Base-by-base conservation (phyloP, 2,113 vertebrate genomes). In the Sphaerodactylus townsendi region DNA sequence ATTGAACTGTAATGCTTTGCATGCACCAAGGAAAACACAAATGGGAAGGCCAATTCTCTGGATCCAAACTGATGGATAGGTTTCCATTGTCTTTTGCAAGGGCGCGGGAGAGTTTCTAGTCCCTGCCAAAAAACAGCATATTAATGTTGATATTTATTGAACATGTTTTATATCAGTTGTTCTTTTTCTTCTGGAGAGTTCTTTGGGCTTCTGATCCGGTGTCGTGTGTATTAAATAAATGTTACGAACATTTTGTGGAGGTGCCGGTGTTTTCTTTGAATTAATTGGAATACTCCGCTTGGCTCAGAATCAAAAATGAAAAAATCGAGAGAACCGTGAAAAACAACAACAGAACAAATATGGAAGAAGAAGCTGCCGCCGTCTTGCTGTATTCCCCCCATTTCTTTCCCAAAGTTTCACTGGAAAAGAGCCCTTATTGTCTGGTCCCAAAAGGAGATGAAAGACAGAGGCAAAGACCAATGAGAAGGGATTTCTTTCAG, bases 201-300 rank as follows among this genome's bases (percentile, higher is more conserved):
- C 65, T 80, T 90, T 64, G 25, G 83, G 85, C 90, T 93, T 93
- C 88, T 92, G 85, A 92, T 93, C 89, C 90, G 70, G 86, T 93
- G 86, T 89, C 77, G 89, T 75, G 87, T 56, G 59, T 56, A 62
- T 28, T 62, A 78, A 94, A 93, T 93, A 94, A 94, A 94, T 74
- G 39, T 87, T 91, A 86, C 87, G 84, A 84, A 85, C 90, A 91
- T 23, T 79, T 48, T 71, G 0, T 77, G 37, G 75, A 78, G 68
- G 88, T 76, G 65, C 6, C 83, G 74, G 13, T 13, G 79, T 8
- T 56, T 90, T 65, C 87, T 87, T 89, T 77, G 82, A 77, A 9
- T 39, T 62, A 86, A 21, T 83, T 80, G 46, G 44, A 85, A 46
- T 62, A 41, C 13, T n/a, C n/a, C n/a, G n/a, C n/a, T 59, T 59